phyloP scores from a whole-genome alignment of 2,888 invertebrate genomes.

The Gastrophysa polygoni region DNA sequence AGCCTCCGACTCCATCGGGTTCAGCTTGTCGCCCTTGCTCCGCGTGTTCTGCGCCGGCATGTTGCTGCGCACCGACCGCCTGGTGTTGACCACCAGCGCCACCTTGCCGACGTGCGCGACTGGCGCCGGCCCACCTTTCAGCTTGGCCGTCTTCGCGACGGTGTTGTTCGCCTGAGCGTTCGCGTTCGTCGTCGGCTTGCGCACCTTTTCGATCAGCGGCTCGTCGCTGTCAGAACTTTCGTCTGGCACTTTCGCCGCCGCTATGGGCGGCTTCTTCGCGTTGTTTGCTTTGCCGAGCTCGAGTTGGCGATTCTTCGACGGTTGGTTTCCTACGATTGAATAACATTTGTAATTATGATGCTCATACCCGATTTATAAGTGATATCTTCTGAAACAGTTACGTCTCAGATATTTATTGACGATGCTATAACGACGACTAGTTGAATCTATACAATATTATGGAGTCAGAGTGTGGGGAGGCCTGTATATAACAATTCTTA shows the following conservation, averaged over 20 bases:
- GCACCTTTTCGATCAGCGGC: conserved; percentile 76
- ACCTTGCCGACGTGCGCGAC: conserved; percentile 32
- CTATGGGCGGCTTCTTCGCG: conserved; percentile 38
- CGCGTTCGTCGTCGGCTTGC: conserved; percentile 51
- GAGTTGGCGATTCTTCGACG: conserved; percentile 42
- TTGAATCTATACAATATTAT: no score
- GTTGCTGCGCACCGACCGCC: conserved; percentile 52
- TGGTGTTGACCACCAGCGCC: conserved; percentile 46
- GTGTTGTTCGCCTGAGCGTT: conserved; percentile 34
- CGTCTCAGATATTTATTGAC: no score
- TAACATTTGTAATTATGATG: background rate
- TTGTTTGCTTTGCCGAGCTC: conserved; percentile 41
- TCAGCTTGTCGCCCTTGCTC: conserved; percentile 49
- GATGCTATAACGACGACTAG: no score
- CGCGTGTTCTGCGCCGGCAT: conserved; percentile 54
- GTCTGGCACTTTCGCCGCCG: conserved; percentile 55
- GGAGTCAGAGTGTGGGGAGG: no score
- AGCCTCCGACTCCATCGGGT: conserved; percentile 51
- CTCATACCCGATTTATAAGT: no score
- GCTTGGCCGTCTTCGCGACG: conserved; percentile 34
- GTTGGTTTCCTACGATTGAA: background rate
- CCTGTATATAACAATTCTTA: no score
- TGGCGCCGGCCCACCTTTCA: conserved; percentile 33
- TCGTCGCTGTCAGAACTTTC: conserved; percentile 82
- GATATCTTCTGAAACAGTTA: no score